Evolutionary conservation across 37 sponge, comb jelly and placozoan genomes (phyloP).

Genomic region (Hexactinellida sp.): DNA sequence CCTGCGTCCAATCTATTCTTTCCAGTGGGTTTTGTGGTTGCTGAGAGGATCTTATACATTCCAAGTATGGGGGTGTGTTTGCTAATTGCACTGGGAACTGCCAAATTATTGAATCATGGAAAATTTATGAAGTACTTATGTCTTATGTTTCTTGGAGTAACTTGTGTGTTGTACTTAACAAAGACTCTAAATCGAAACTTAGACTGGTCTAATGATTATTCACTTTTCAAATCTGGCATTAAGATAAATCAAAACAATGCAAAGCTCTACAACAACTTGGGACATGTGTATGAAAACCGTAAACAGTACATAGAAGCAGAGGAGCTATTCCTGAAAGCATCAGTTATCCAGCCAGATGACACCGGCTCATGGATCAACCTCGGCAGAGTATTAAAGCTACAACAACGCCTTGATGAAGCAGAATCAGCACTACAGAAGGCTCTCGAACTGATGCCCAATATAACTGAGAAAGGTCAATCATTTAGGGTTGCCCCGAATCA

Average conservation of each 20-base stretch:
- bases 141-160: not conserved
- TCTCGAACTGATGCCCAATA: constrained; percentile 48
- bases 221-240: constrained; percentile 58
- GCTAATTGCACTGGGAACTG: constrained; percentile 25
- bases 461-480: constrained; percentile 33
- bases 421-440: constrained; percentile 50
- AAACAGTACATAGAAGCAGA: constrained; percentile 39
- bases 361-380: constrained; percentile 62
- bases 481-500: constrained; percentile 59
- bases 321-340: constrained; percentile 39
- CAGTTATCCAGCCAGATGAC: constrained; percentile 63
- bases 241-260: constrained; percentile 52
- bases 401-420: constrained; percentile 34
- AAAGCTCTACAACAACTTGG: constrained; percentile 65
- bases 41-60: constrained; percentile 77
- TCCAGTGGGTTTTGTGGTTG: constrained; percentile 90
- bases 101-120: not conserved
- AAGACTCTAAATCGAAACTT: constrained; percentile 42
- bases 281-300: constrained; percentile 45
- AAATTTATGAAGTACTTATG: not conserved
- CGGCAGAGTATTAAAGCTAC: constrained; percentile 51
- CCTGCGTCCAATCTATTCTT: constrained; percentile 93
- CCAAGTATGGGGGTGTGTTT: constrained; percentile 63
- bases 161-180: constrained; percentile 16
- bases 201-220: constrained; percentile 46